These are phyloP conservation scores for Heterotilapia buettikoferi DNA, from an alignment of 2,113 vertebrate genomes.

Conservation along the genomic window DNA sequence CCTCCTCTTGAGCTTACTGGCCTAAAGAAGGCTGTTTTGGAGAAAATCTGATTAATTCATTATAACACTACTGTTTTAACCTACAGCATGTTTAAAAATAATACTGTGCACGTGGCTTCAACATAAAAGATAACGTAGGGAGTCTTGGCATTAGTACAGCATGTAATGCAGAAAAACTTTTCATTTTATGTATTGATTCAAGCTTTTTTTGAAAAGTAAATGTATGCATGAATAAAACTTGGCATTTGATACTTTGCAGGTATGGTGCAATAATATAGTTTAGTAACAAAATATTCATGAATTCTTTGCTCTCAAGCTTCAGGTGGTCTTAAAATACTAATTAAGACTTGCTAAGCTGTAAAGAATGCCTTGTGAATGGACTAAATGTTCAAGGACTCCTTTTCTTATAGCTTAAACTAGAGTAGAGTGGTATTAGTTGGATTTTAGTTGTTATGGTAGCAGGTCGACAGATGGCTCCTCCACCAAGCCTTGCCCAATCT, in stretches of 20 bases:
- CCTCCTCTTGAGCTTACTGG: conserved; percentile 43
- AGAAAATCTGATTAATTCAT: conserved; percentile 66
- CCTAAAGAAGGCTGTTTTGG: conserved; percentile 20
- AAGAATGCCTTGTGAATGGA: background rate
- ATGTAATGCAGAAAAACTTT: background rate
- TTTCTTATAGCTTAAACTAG: conserved; percentile 14
- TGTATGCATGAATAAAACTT: background rate
- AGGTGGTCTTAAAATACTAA: background rate
- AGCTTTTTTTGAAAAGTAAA: background rate
- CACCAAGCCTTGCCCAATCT: conserved; percentile 31
- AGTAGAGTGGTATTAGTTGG: conserved; percentile 45
- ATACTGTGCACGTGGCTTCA: background rate
- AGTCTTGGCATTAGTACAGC: background rate
- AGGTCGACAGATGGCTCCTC: conserved; percentile 48
- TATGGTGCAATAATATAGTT: background rate
- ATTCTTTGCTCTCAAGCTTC: background rate
- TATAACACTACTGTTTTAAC: conserved; percentile 40
- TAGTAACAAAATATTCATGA: background rate
- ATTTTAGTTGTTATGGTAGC: conserved; percentile 39
- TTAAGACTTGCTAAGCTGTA: background rate
- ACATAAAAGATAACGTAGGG: background rate
- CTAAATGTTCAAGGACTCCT: background rate
- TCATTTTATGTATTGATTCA: background rate
- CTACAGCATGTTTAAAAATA: conserved; percentile 54
- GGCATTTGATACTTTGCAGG: background rate